A percentile compares a stretch with the other conserved stretches of the same genome.
Conservation (phyloP, 2,797 vertebrate genomes). For the Pseudotriccus pelzelni region DNA sequence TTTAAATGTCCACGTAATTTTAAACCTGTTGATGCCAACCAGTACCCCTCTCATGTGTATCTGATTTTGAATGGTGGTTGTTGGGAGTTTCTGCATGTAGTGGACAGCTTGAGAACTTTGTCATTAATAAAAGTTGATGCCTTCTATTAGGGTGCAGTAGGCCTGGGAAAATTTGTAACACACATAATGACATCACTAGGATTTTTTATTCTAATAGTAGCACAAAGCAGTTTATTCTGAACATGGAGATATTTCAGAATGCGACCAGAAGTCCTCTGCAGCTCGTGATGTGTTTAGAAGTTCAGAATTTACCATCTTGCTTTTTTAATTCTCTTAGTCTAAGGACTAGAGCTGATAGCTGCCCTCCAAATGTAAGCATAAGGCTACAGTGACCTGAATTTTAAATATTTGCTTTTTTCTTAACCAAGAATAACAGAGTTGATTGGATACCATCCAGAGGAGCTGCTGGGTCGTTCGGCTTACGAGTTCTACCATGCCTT, state of each 20-base stretch:
- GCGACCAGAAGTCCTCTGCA: neutral
- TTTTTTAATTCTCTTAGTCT: neutral
- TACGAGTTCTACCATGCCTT: constrained; percentile 96
- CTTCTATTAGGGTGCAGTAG: neutral
- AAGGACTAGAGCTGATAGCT: neutral
- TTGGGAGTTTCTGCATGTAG: neutral
- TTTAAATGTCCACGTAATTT: neutral
- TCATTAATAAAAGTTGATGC: neutral
- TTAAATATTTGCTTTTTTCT: neutral
- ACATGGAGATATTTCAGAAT: neutral
- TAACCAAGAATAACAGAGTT: constrained; percentile 87
- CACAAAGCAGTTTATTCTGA: neutral
- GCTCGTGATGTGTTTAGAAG: neutral
- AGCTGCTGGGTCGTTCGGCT: constrained; percentile 91
- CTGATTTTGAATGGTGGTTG: neutral
- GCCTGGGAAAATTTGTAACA: neutral
- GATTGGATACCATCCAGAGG: constrained; percentile 93
- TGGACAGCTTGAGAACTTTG: neutral
- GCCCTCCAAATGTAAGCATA: neutral
- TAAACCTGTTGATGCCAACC: neutral
- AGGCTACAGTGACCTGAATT: neutral
- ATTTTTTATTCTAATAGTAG: neutral
- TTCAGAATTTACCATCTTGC: neutral
- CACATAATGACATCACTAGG: neutral
- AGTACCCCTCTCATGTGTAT: neutral